Evolutionary conservation across 2,888 invertebrate species (phyloP), one percentile per base, ranked within the genome.

Genomic region (Scelioninae gen. 1): DNA sequence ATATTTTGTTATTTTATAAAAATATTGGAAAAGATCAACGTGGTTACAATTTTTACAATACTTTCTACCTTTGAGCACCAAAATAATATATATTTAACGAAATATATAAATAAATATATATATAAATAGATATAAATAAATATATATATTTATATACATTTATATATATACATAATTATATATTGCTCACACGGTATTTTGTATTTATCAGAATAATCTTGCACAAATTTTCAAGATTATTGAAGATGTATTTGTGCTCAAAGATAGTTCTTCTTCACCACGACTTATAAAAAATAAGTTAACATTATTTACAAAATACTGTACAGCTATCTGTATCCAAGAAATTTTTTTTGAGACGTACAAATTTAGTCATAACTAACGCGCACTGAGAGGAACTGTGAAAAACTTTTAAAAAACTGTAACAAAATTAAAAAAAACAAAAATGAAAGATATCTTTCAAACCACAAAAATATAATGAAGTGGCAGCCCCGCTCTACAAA

Each of bases 221-320:
- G 11, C 5, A 49, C 34, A 31, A 63, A 13, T 56, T 51, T 43
- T 53, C 15, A 31, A 34, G 13, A 15, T n/a, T 4, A 16, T n/a
- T 53, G 32, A 72, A 55, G 45, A 55, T 13, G 31, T 51, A 32
- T 38, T 23, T 31, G 62, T 77, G 77, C 56, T 34, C 63, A 77
- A 77, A 63, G 16, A 16, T 34, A 63, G 62, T 13, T 10, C 5
- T 31, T 43, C 8, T 69, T 66, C 10, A 66, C n/a, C 38, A 49
- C 38, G 16, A 66, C 0, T 78, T 7, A 55, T 56, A 34, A 62
- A 78, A 63, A 78, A 69, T 69, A 69, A 78, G 31, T 78, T 78
- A 78, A 78, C 62, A 71, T 65, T 78, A 78, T 78, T 63, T 71
- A 78, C 69, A 78, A 56, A 71, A 78, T 65, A 65, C 71, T 78